Evolutionary conservation across 92 coral and sea anemone genomes (phyloP), one percentile per base, ranked within the genome.

Genomic region (Hydrozoanthus gracilis): DNA sequence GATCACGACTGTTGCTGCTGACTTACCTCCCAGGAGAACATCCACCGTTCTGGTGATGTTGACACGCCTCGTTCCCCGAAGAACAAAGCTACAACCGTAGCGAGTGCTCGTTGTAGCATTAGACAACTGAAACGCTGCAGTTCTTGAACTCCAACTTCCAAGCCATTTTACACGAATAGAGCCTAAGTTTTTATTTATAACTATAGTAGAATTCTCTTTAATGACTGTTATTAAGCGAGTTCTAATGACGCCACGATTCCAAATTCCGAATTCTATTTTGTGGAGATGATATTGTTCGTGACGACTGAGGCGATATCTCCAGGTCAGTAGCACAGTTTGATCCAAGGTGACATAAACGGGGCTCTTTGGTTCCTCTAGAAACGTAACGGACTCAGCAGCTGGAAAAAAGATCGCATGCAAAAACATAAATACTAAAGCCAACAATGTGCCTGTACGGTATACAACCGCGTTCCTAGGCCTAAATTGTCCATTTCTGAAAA

Each of bases 181-280:
- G 48, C 12, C 46, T 46, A 14, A 64, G 27, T 27, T 65, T 12
- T 65, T 80, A 48, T 49, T 51, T 51, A 65, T 65, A 16, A 9
- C 45, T 47, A 47, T 9, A 4, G 73, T 80, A 12, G 52, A 18
- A 18, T 80, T 80, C 11, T 5, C 27, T 65, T 16, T 80, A 48
- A 3, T 64, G 61, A 80, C 60, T 51, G 85, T 80, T 80, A 65
- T 49, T 1, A 80, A 46, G 3, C n/a, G 73, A 65, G 85, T 80
- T 80, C 85, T 80, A 14, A 16, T 80, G 20, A 4, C 50, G 2
- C 85, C 85, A 80, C 51, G 39, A 47, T 64, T 50, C 85, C 85
- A 65, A 10, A 80, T 17, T 47, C 74, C 85, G 7, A 80, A 49
- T 51, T 80, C 85, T 62, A 80, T 80, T 46, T 80, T 80, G 74